These are phyloP conservation scores for Baronia brevicornis DNA, from an alignment of 2,888 invertebrate genomes.

Conservation along the genomic window DNA sequence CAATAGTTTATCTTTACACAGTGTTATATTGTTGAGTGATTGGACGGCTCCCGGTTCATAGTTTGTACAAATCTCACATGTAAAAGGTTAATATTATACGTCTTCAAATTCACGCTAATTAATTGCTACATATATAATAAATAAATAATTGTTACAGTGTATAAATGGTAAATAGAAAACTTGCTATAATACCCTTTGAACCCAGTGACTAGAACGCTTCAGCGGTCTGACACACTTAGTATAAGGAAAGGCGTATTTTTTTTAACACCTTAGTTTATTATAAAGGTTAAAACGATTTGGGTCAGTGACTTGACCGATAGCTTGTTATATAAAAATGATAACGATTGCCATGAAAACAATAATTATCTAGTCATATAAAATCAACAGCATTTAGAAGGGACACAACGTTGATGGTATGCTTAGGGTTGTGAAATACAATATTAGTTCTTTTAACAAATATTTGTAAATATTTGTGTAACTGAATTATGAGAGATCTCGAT, in stretches of 20 bases:
- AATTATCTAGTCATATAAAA: slow-evolving; percentile 32
- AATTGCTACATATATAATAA: slow-evolving; percentile 31
- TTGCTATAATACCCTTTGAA: slow-evolving; percentile 36
- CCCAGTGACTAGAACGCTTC: slow-evolving; percentile 33
- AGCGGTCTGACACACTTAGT: slow-evolving; percentile 20
- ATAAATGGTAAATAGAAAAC: slow-evolving; percentile 28
- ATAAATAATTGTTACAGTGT: slow-evolving; percentile 30
- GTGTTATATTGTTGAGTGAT: slow-evolving; percentile 70
- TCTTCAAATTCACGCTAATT: slow-evolving; percentile 40
- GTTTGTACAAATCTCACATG: slow-evolving; percentile 41
- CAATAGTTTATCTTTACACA: slow-evolving; percentile 73
- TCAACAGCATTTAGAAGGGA: slow-evolving; percentile 46
- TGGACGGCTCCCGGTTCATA: slow-evolving; percentile 71
- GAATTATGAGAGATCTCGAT: slow-evolving; percentile 61
- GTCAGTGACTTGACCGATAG: slow-evolving; percentile 16
- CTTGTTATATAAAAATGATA: slow-evolving; percentile 18
- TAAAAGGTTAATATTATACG: slow-evolving; percentile 32
- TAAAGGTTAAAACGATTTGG: slow-evolving; percentile 11
- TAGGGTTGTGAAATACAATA: slow-evolving; percentile 72
- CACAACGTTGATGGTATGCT: slow-evolving; percentile 45
- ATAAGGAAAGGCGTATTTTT: slow-evolving; percentile 29
- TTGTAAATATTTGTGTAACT: slow-evolving; percentile 36
- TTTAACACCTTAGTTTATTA: slow-evolving; percentile 12
- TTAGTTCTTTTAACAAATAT: slow-evolving; percentile 46
- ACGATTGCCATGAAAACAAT: slow-evolving; percentile 57